A percentile compares a stretch with the other conserved stretches of the same genome.
Conservation (phyloP, 2,888 invertebrate genomes). For the Linnaemya vulpina region DNA sequence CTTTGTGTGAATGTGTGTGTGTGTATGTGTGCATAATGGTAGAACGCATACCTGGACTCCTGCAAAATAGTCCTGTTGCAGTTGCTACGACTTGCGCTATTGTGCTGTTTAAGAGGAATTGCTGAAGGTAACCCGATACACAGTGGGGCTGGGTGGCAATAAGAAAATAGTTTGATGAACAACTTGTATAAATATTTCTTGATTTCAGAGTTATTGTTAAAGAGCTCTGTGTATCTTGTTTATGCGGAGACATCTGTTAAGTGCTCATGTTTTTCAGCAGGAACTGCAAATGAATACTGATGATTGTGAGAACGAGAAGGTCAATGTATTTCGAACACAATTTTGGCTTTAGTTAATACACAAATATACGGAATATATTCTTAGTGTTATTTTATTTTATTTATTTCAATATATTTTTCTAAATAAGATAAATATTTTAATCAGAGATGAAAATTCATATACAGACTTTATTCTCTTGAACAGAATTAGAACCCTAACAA, state of each 20-base stretch:
- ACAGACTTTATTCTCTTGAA: too few relatives aligned
- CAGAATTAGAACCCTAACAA: too few relatives aligned
- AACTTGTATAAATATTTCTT: slow-evolving; percentile 15
- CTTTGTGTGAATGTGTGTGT: not conserved
- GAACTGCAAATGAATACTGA: slow-evolving; percentile 52
- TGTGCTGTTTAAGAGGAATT: slow-evolving; percentile 5
- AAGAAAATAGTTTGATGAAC: slow-evolving; percentile 5
- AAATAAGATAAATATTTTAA: too few relatives aligned
- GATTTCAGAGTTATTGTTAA: slow-evolving; percentile 12
- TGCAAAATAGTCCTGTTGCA: not conserved
- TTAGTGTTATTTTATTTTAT: too few relatives aligned
- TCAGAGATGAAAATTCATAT: too few relatives aligned
- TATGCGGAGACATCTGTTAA: slow-evolving; percentile 64
- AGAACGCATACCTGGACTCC: not conserved
- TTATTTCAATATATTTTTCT: too few relatives aligned
- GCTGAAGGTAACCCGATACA: slow-evolving; percentile 33
- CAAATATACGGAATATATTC: not conserved
- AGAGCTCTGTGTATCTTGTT: slow-evolving; percentile 43
- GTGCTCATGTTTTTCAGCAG: slow-evolving; percentile 50
- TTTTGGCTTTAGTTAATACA: not conserved
- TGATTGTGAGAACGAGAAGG: slow-evolving; percentile 41
- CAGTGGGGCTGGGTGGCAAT: not conserved
- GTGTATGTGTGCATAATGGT: not conserved
- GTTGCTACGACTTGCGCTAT: slow-evolving; percentile 17
- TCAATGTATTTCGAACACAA: slow-evolving; percentile 23